Percentiles rank a stretch among this genome's conserved stretches.
Conservation (phyloP, 2,797 vertebrate species). For the Periophthalmus magnuspinnatus region DNA sequence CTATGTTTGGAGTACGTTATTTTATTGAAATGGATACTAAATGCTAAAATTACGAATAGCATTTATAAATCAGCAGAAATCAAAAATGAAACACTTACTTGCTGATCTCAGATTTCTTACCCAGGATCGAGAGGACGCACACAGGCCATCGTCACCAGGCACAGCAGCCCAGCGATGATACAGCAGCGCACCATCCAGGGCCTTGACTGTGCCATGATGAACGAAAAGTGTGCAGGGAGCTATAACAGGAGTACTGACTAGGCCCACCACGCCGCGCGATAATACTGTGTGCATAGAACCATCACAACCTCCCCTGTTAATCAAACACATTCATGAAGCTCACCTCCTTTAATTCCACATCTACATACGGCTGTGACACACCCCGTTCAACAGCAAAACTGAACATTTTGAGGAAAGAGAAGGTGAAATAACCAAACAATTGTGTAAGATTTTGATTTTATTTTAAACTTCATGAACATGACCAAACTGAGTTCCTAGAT, state of each 20-base stretch:
- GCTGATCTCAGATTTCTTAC: conserved; percentile 66
- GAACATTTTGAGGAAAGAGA: background rate
- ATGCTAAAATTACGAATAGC: no score
- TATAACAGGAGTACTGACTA: no score
- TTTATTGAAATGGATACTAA: background rate
- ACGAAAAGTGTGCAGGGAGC: background rate
- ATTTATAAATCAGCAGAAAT: background rate
- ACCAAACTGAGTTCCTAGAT: no score
- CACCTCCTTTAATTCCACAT: background rate
- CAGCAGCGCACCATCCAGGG: conserved; percentile 47
- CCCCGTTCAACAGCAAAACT: background rate
- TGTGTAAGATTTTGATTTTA: no score
- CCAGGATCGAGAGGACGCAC: conserved; percentile 27
- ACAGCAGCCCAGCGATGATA: conserved; percentile 24
- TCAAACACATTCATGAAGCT: background rate
- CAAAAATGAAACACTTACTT: conserved; percentile 52
- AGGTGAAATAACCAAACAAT: no score
- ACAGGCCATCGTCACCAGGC: conserved; percentile 30
- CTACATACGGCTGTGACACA: background rate
- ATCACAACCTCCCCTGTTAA: no score
- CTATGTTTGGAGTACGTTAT: background rate
- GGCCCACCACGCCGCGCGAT: background rate
- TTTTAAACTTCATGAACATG: no score
- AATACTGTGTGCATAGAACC: background rate
- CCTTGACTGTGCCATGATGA: conserved; percentile 56